Evolutionary conservation across 1,140 invertebrate species (phyloP), one percentile per base, ranked within the genome.

Genomic region (Drosophila asahinai): DNA sequence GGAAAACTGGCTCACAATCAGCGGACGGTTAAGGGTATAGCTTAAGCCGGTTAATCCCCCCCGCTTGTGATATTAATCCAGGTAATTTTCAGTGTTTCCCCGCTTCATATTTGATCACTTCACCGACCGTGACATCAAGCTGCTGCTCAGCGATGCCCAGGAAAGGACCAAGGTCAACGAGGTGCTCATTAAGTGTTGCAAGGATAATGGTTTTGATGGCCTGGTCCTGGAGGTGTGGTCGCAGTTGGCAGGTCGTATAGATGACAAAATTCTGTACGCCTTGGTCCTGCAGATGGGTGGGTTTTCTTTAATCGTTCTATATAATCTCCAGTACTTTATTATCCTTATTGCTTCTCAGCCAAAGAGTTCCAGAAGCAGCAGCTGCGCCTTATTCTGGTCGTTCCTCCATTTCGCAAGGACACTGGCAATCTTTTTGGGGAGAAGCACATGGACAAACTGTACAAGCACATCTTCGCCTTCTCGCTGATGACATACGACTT

Each of bases 401-500:
- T 99, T 80, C 98, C 98, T 38, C 97, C 98, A 22, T 96, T 94
- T 49, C 93, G 95, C 81, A 95, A 95, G 82, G 96, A 95, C 73
- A 92, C 93, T 6, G 93, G 93, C 58, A 95, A 97, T 80, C 94
- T 97, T 84, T 98, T 99, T 94, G 94, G 94, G 27, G 94, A 95
- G 68, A 93, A 96, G 66, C 95, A 98, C 77, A 97, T 98, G 93
- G 95, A 97, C 81, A 94, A 94, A 47, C 94, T 99, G 14, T 95
- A 96, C 79, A 94, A 96, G 33, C 94, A 96, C 93, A 94, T 99
- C 3, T 96, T 96, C 86, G 96, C 95, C 58, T 98, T 99, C 92
- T 98, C 97, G 45, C 94, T 99, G 1, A 98, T 99, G 98, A 99
- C 98, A 1, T 99, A 99, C 93, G 98, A 99, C 93, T 99, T 96